phyloP scores from a whole-genome alignment of 2,797 vertebrate genomes.

The Agapornis canus region DNA sequence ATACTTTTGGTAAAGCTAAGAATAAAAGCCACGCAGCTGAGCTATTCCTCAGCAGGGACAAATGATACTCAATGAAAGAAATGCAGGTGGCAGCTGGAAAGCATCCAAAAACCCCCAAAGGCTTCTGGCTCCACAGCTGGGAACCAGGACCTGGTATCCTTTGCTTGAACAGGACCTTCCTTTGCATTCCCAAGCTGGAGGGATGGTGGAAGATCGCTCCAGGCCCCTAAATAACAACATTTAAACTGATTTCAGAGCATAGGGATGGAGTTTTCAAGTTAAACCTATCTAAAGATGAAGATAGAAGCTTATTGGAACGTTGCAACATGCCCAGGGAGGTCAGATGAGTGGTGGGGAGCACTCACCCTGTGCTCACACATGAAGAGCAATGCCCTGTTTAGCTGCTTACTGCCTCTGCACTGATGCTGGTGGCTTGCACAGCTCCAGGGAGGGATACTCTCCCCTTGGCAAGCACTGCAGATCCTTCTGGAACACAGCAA shows the following conservation, averaged over 20 bases:
- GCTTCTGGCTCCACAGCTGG: constrained; percentile 7
- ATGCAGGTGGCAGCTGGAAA: not conserved
- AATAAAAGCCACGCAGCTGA: not conserved
- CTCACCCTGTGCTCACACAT: rapidly evolving
- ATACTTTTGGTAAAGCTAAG: not conserved
- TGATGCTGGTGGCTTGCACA: not conserved
- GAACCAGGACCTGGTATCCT: not conserved
- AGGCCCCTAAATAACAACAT: not conserved
- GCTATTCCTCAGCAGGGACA: not conserved
- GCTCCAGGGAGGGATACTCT: not conserved
- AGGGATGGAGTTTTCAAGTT: not conserved
- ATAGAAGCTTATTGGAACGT: rapidly evolving
- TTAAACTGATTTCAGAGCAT: not conserved
- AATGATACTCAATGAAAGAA: not conserved
- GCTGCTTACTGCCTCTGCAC: rapidly evolving
- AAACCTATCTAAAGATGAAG: not conserved
- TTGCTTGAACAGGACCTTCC: rapidly evolving
- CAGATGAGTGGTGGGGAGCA: rapidly evolving
- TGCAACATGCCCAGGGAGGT: rapidly evolving
- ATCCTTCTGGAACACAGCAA: not conserved
- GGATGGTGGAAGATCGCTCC: rapidly evolving
- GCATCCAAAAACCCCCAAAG: not conserved
- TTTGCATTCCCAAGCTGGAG: not conserved
- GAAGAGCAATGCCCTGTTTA: not conserved
- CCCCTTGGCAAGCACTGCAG: not conserved